Base-by-base conservation (phyloP, 2,888 invertebrate genomes). In the Drosophila imparisetae region DNA sequence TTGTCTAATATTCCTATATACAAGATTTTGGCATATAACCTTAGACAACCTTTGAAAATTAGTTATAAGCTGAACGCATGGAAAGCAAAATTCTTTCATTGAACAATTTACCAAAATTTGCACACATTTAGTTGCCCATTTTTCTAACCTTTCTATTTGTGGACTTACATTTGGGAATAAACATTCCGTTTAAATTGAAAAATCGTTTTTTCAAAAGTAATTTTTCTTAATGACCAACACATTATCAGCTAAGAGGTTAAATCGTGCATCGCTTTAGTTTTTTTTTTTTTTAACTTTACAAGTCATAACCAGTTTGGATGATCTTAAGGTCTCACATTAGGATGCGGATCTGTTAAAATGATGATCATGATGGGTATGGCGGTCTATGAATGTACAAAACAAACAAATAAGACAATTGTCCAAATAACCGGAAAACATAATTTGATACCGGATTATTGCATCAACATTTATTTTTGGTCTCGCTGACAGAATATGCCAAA, bases 401-500 rank as follows among this genome's bases (percentile, higher is more conserved):
- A 59, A 50, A 70, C 13, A 71, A 36, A 30, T n/a, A 50, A 64
- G 55, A 45, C 30, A 72, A 54, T 30, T 11, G 18, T 15, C 11
- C 42, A 42, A 59, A 72, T 45, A 64, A 48, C 59, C 59, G 48
- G 55, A 69, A 55, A 60, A 36, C 24, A 34, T 50, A 36, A 27
- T 27, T n/a, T 13, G 63, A 70, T 74, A 81, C 75, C 67, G 74
- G 72, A 75, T 84, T 67, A 58, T 58, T 87, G 70, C 69, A 84
- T 69, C 68, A 80, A 60, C 24, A 61, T 52, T 15, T 27, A 13
- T 45, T 27, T 49, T 18, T 32, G 34, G 24, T 71, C 45, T 15
- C 58, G 53, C 54, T 79, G 69, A 55, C 53, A 66, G 55, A 59
- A 49, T 57, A 27, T 54, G 48, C 50, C 48, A 61, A 62, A 79